phyloP scores from a whole-genome alignment of 2,797 vertebrate species.

The Acanthurus lineatus region DNA sequence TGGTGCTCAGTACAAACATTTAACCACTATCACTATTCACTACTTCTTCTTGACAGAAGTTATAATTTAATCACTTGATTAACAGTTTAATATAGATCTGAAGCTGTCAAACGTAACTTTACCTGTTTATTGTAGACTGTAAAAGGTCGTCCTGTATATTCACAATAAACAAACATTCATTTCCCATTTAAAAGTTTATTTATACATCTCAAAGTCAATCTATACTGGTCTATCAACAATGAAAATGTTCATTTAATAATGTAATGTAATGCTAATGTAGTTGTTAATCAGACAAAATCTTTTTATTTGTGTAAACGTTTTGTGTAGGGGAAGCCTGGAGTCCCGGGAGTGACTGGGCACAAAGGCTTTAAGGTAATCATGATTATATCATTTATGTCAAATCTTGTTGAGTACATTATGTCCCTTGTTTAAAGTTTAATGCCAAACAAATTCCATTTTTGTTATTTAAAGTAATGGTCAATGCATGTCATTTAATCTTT shows the following conservation, averaged over 20 bases:
- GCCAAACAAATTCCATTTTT: neutral
- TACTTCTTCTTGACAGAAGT: neutral
- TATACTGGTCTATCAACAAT: neutral
- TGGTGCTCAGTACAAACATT: conserved; percentile 3
- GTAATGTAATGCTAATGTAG: too few relatives aligned
- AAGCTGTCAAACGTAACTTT: neutral
- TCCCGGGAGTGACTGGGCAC: conserved; percentile 70
- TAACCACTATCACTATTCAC: neutral
- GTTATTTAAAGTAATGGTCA: neutral
- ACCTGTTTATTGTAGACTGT: neutral
- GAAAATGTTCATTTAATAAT: too few relatives aligned
- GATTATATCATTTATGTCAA: neutral
- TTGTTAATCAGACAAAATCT: neutral
- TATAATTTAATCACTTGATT: neutral
- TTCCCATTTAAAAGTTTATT: neutral
- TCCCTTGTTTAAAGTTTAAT: neutral
- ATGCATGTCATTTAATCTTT: neutral
- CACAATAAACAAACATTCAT: neutral
- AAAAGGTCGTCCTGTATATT: neutral
- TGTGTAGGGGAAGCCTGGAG: conserved; percentile 78
- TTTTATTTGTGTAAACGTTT: conserved; percentile 16
- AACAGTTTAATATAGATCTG: neutral
- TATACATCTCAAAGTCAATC: neutral
- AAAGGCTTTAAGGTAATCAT: conserved; percentile 83
- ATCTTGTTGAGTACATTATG: neutral